phyloP scores from a whole-genome alignment of 2,113 vertebrate species.

The Mungos mungo region DNA sequence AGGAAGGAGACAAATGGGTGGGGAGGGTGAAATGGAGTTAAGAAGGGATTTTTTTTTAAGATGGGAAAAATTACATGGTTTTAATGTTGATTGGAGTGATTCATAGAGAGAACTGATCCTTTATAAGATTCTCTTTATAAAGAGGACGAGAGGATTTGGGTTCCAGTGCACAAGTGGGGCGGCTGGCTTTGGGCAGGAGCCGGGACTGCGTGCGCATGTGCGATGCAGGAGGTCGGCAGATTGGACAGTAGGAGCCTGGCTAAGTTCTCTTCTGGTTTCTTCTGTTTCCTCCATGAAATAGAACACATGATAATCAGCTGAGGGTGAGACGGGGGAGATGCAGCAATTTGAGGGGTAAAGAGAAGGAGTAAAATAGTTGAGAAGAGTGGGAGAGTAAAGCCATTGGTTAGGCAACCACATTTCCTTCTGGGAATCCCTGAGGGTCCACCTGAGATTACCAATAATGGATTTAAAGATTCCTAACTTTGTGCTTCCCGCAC shows the following conservation, averaged over 20 bases:
- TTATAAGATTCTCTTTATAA: not conserved
- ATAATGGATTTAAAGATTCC: not conserved
- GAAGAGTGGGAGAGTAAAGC: not conserved
- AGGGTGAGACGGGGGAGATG: not conserved
- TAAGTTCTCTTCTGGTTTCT: not conserved
- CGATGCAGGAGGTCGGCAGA: not conserved
- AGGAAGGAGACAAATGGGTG: not conserved
- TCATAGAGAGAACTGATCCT: not conserved
- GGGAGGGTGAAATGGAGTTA: not conserved
- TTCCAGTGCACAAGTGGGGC: not conserved
- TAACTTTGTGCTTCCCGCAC: not conserved
- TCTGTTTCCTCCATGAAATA: not conserved
- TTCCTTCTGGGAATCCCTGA: not conserved
- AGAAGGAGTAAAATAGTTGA: not conserved
- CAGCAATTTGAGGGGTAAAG: not conserved
- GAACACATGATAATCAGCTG: not conserved
- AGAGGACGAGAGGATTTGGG: not conserved
- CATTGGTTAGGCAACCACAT: not conserved
- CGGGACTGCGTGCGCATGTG: fast-evolving
- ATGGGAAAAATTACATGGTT: not conserved
- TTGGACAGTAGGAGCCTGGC: not conserved
- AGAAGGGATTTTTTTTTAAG: not conserved
- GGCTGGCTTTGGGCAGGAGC: not conserved
- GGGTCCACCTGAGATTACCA: not conserved
- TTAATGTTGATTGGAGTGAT: not conserved